Evolutionary conservation across 2,797 vertebrate species (phyloP).

Genomic region (Sphaeramia orbicularis): DNA sequence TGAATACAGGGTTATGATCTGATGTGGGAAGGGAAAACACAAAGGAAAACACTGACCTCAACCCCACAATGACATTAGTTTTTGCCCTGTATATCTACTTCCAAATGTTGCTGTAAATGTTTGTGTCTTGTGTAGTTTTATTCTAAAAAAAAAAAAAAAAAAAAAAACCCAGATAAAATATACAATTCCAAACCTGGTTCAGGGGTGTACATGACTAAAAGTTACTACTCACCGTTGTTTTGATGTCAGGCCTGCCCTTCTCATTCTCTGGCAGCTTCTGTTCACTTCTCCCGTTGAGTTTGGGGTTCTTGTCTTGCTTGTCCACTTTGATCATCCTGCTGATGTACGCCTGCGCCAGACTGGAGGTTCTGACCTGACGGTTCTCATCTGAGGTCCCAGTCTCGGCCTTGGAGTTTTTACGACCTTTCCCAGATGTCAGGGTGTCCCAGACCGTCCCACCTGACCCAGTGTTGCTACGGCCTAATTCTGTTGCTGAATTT

Average conservation of each 20-base stretch:
- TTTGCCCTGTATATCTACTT: slow-evolving; percentile 14
- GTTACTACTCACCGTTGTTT: slow-evolving; percentile 85
- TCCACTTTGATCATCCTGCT: slow-evolving; percentile 98
- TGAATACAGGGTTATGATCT: slow-evolving; percentile 59
- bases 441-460: slow-evolving; percentile 85
- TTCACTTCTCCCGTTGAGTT: slow-evolving; percentile 71
- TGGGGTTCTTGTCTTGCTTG: slow-evolving; percentile 90
- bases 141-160: neutral
- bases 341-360: slow-evolving; percentile 90
- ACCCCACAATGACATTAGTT: neutral
- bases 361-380: slow-evolving; percentile 79
- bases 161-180: slow-evolving; percentile 1
- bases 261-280: slow-evolving; percentile 81
- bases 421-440: slow-evolving; percentile 88
- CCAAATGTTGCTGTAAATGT: neutral
- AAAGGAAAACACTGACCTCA: slow-evolving; percentile 49
- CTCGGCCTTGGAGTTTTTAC: slow-evolving; percentile 89
- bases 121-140: neutral
- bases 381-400: slow-evolving; percentile 77
- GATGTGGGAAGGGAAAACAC: slow-evolving; percentile 38
- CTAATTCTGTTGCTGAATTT: slow-evolving; percentile 89
- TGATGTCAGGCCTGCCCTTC: slow-evolving; percentile 82
- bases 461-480: slow-evolving; percentile 66
- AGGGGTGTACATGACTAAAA: neutral
- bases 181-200: neutral